Evolutionary conservation across 2,888 invertebrate species (phyloP), one percentile per base, ranked within the genome.

Genomic region (Athalia rosae): DNA sequence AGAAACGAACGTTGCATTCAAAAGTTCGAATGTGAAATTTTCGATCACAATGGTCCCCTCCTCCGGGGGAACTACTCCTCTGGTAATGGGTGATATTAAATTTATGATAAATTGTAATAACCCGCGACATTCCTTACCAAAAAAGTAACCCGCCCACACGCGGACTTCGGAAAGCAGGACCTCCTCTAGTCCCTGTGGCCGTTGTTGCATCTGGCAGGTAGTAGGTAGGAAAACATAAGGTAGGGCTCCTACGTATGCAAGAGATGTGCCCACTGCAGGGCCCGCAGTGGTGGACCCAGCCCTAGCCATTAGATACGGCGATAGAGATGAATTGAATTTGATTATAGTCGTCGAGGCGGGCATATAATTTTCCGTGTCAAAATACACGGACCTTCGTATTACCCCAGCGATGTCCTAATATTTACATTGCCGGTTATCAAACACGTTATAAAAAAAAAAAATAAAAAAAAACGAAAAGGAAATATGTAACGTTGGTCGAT

Each of bases 321-420:
- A 87, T 86, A 82, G 81, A 84, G 83, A 85, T 81, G 82, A 84
- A 86, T 87, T 84, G 84, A 84, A 84, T 85, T 83, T 82, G 82
- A 87, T 87, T 83, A 82, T 79, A 81, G 79, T 78, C 77, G 76
- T 71, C 74, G 71, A 80, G 59, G 48, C 74, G 74, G 80, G 82
- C 84, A 81, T 85, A 80, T 85, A 85, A 87, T 86, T 87, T 84
- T 47, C 67, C 71, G 80, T 81, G 85, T 87, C 86, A 84, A 85
- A 86, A 86, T 83, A 85, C 28, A 28, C 78, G 76, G 77, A 79
- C 79, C 79, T 79, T 64, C 79, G 80, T 79, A 64, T 41, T 71
- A 63, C 79, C 76, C 76, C 53, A 62, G 41, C 48, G 74, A 74
- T 78, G 59, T 67, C 67, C 61, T 61, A 78, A 78, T 78, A 76